Base-by-base conservation (phyloP, 2,888 invertebrate species). In the Aspidiotus destructor region DNA sequence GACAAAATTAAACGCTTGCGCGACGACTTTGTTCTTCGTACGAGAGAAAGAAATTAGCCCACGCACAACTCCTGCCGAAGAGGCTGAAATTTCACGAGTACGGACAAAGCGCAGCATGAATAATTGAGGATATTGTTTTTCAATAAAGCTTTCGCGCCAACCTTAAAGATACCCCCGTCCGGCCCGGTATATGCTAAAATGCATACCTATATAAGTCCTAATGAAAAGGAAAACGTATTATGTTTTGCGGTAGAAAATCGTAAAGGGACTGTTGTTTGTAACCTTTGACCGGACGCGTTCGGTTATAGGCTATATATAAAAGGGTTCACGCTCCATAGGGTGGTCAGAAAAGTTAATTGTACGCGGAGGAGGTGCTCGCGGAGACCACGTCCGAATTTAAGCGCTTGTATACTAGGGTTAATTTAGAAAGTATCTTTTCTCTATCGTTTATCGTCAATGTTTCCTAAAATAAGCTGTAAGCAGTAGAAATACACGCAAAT, bases 101-200 rank as follows among this genome's bases (percentile, higher is more conserved):
- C 17, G 16, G 42, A 17, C 65, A 58, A 57, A 44, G 58, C 28
- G 55, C 55, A 65, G 58, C 58, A 42, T 65, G 65, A 65, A 65
- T 65, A 65, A 65, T 65, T 65, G 65, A 65, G 65, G 65, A 57
- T 65, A 65, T 65, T 58, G 65, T 58, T 65, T 65, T 65, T 65
- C 65, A 65, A 65, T 65, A 65, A 58, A 60, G 65, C 65, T 65
- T 65, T 65, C 65, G 55, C 65, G 48, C 65, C 65, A 58, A 65
- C 65, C 65, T 60, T 48, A 60, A 58, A 65, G 44, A 16, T 17
- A 9, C 8, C 55, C 17, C 17, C 55, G 15, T 54, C 17, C 17
- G 16, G 55, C 2, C 58, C 64, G 42, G 41, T 17, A 44, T 58
- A 42, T 13, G 44, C 52, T 58, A 65, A 65, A 28, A 28, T 28